Evolutionary conservation across 2,113 vertebrate genomes (phyloP), one percentile per base, ranked within the genome.

Genomic region (Callopanchax toddi): DNA sequence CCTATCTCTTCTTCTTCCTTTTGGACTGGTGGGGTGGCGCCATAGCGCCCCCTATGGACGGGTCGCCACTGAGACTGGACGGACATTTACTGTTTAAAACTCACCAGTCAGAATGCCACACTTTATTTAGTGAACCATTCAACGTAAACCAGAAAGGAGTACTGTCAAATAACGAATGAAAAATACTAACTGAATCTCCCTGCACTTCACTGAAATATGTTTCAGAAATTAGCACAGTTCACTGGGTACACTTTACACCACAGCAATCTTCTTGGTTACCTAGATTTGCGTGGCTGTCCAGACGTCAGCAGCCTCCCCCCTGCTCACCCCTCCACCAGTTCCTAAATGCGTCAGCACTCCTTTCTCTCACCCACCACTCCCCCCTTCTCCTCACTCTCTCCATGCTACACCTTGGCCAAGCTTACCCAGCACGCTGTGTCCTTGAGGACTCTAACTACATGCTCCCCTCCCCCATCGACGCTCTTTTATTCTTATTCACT

Each of bases 331-430:
- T 74, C 83, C 61, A 67, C 77, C 67, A 39, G 75, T 60, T 73
- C 66, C 55, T 43, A 86, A 78, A 84, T 92, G 87, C 91, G 83
- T 92, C 91, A 92, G 87, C 82, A 88, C 68, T 66, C 59, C 53
- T 54, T 67, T 66, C 62, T 81, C 70, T 64, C 34, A 46, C 32
- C 61, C 49, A 13, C 15, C 50, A 40, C 65, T 65, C 37, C 32
- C 6, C 25, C 10, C 10, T 66, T 46, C 69, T 18, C 61, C 81
- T 70, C 69, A 60, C 76, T 73, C 73, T 65, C 68, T 79, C 72
- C 34, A 72, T 79, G 52, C 78, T 75, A 85, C 75, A 85, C 82
- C 88, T 87, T 70, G 53, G 52, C 70, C 43, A 46, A 78, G 71
- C 88, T 88, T 69, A 71, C 71, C 77, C 80, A 81, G 84, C 87